Conservation (phyloP, 2,113 vertebrate genomes). For the Odontesthes bonariensis region DNA sequence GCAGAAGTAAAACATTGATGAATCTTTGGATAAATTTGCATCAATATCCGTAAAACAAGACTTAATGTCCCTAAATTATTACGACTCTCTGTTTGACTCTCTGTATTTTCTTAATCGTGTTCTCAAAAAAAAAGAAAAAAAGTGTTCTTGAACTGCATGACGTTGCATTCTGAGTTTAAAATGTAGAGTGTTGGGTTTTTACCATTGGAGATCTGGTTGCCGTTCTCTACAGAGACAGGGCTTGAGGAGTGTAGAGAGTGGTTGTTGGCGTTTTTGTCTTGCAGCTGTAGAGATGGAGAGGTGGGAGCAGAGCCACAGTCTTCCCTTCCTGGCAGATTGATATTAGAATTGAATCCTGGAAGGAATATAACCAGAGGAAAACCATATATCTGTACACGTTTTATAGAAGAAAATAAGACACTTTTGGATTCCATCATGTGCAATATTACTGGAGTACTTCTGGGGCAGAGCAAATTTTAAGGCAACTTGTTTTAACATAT, state of each 20-base stretch:
- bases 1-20: too few relatives aligned
- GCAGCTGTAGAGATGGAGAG: conserved; percentile 84
- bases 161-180: background rate
- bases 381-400: background rate
- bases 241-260: conserved; percentile 83
- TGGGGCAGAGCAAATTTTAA: too few relatives aligned
- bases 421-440: background rate
- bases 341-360: conserved; percentile 91
- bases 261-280: conserved; percentile 96
- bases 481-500: too few relatives aligned
- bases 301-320: conserved; percentile 83
- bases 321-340: conserved; percentile 89
- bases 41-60: too few relatives aligned
- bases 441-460: background rate
- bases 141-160: background rate
- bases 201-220: conserved; percentile 94
- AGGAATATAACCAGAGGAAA: conserved; percentile 26
- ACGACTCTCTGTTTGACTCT: too few relatives aligned
- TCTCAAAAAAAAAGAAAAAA: too few relatives aligned
- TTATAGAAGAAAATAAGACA: background rate
- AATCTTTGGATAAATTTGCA: too few relatives aligned
- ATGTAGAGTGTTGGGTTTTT: conserved; percentile 47
- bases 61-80: too few relatives aligned
- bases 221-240: conserved; percentile 89
- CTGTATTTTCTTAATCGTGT: too few relatives aligned